phyloP scores from a whole-genome alignment of 2,113 vertebrate genomes.

The Anhinga anhinga region DNA sequence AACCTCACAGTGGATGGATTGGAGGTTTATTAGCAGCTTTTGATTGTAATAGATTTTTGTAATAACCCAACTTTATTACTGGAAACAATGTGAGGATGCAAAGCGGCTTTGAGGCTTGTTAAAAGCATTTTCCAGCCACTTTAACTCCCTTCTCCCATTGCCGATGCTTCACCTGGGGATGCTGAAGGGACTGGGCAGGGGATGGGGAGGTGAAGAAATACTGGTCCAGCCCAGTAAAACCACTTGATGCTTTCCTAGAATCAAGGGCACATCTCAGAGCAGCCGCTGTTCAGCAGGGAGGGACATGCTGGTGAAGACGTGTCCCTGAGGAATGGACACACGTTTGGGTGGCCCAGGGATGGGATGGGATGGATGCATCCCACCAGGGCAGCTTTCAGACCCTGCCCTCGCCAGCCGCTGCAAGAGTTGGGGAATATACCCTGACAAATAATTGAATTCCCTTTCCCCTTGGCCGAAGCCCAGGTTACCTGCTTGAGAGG shows the following conservation, averaged over 20 bases:
- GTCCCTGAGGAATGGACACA: fast-evolving
- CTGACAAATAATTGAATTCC: background rate
- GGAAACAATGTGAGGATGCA: background rate
- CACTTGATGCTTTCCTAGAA: background rate
- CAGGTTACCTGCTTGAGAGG: background rate
- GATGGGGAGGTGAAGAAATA: background rate
- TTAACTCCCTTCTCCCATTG: background rate
- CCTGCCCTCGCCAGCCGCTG: background rate
- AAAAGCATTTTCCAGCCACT: background rate
- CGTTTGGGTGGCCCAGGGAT: background rate
- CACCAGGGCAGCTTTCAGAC: fast-evolving
- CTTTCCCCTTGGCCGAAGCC: background rate
- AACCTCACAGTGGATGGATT: background rate
- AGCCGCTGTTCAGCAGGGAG: background rate
- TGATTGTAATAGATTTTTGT: background rate
- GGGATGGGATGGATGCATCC: background rate
- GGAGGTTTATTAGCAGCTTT: background rate
- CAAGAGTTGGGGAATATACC: fast-evolving
- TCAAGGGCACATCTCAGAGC: background rate
- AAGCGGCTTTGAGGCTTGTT: background rate
- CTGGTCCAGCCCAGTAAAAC: background rate
- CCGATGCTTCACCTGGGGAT: background rate
- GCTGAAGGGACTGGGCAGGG: background rate
- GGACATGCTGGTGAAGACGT: background rate
- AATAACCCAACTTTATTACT: background rate